Percentiles rank a stretch among this genome's conserved stretches.
These are phyloP conservation scores for Drosophila murphyi DNA, from an alignment of 1,140 invertebrate genomes.

Conservation along the genomic window DNA sequence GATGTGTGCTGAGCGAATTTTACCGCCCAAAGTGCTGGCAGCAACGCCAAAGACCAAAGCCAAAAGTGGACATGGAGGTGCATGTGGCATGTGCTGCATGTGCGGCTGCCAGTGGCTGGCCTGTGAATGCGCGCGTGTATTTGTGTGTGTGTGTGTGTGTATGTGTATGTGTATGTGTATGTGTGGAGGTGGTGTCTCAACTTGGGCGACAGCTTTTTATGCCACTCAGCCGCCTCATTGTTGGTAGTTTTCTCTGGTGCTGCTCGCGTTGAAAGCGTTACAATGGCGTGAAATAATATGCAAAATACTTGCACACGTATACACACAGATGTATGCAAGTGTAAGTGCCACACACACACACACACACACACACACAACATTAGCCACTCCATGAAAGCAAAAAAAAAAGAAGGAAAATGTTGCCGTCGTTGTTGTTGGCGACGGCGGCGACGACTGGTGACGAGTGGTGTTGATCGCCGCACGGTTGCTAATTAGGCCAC, in stretches of 20 bases:
- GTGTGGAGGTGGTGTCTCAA: constrained; percentile 17
- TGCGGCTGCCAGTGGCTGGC: constrained; percentile 5
- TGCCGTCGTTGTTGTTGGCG: constrained; percentile 14
- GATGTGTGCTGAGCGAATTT: constrained; percentile 63
- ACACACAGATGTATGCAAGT: constrained; percentile 22
- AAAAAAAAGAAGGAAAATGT: not conserved
- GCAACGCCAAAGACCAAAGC: constrained; percentile 70
- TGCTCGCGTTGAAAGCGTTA: constrained; percentile 70
- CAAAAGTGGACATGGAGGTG: constrained; percentile 44
- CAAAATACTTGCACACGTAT: constrained; percentile 67
- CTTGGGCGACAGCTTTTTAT: constrained; percentile 72
- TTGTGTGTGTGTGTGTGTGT: not conserved
- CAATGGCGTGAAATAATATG: constrained; percentile 82
- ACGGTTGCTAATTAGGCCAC: constrained; percentile 81
- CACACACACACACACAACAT: constrained; percentile 18
- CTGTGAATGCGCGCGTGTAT: not conserved
- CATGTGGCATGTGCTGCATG: constrained; percentile 23
- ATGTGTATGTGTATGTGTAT: too few species aligned
- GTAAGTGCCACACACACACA: constrained; percentile 33
- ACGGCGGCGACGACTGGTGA: constrained; percentile 43
- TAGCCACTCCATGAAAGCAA: constrained; percentile 51
- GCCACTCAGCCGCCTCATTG: constrained; percentile 76
- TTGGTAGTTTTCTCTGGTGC: constrained; percentile 58
- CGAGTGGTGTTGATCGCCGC: constrained; percentile 80
- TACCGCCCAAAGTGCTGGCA: constrained; percentile 75